Evolutionary conservation across 2,888 invertebrate genomes (phyloP).

Genomic region (Sarcophaga subvicina): DNA sequence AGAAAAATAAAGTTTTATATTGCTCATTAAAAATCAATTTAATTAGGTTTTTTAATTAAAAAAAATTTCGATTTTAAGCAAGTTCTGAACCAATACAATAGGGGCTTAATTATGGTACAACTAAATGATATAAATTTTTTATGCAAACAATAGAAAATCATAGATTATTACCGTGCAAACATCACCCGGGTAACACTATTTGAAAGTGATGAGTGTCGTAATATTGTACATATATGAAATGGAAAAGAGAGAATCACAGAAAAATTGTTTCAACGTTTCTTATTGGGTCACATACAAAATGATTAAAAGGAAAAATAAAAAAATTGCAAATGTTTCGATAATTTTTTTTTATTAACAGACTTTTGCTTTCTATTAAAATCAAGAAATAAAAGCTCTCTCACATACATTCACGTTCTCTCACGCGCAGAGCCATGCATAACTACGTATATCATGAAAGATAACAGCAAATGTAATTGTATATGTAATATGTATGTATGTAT

Average conservation of each 20-base stretch:
- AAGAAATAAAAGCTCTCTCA: neutral
- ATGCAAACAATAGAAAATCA: too few species aligned
- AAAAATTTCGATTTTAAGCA: too few species aligned
- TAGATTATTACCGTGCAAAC: too few species aligned
- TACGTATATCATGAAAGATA: conserved; percentile 18
- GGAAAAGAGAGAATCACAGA: too few species aligned
- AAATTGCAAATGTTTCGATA: neutral
- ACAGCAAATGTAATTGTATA: conserved; percentile 2
- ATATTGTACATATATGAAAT: too few species aligned
- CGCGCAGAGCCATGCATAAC: neutral
- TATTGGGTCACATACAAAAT: conserved; percentile 34
- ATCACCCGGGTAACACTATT: neutral
- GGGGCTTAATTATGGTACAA: too few species aligned
- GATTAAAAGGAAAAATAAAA: neutral
- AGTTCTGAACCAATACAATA: too few species aligned
- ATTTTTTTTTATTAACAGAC: neutral
- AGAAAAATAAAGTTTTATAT: too few species aligned
- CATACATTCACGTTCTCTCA: neutral
- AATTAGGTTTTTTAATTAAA: neutral
- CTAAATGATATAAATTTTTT: too few species aligned
- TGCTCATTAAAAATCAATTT: neutral
- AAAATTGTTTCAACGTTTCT: neutral
- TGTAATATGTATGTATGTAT: conserved; percentile 29
- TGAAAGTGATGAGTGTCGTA: neutral
- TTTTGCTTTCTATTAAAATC: neutral